A percentile compares a stretch with the other conserved stretches of the same genome.
Conservation (phyloP, 1,140 invertebrate genomes). For the Panulirus ornatus region DNA sequence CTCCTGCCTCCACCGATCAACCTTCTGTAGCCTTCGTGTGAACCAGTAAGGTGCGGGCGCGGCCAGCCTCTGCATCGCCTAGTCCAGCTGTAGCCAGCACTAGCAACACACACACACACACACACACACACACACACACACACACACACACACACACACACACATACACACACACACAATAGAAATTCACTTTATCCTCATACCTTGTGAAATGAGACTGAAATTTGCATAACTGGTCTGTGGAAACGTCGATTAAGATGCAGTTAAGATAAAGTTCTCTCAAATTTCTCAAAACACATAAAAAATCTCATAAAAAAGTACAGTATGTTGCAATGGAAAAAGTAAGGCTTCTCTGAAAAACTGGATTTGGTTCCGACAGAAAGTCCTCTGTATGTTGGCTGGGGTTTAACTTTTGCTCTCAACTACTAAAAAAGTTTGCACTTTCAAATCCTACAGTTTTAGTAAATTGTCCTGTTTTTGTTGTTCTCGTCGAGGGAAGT, state of each 20-base stretch:
- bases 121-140: conserved; percentile 9
- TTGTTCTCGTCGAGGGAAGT: not conserved
- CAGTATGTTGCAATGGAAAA: too few relatives aligned
- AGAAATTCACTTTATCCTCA: not conserved
- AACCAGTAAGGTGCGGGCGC: too few relatives aligned
- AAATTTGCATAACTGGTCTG: too few relatives aligned
- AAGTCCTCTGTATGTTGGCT: conserved; percentile 43
- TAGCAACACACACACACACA: conserved; percentile 18
- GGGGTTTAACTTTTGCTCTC: conserved; percentile 46
- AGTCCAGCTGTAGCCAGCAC: not conserved
- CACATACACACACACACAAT: not conserved
- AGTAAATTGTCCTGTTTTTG: conserved; percentile 45
- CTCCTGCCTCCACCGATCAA: not conserved
- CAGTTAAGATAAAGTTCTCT: too few relatives aligned
- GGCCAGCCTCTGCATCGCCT: not conserved
- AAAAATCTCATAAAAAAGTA: too few relatives aligned
- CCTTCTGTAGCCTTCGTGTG: too few relatives aligned
- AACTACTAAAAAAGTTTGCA: conserved; percentile 51
- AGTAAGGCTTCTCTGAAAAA: not conserved
- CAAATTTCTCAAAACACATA: too few relatives aligned
- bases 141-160: too few relatives aligned
- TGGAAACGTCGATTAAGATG: too few relatives aligned
- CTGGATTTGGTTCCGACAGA: conserved; percentile 18
- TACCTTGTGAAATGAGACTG: too few relatives aligned
- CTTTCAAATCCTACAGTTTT: conserved; percentile 49